Conservation (phyloP, 1,140 invertebrate genomes). For the Venustaconcha ellipsiformis region DNA sequence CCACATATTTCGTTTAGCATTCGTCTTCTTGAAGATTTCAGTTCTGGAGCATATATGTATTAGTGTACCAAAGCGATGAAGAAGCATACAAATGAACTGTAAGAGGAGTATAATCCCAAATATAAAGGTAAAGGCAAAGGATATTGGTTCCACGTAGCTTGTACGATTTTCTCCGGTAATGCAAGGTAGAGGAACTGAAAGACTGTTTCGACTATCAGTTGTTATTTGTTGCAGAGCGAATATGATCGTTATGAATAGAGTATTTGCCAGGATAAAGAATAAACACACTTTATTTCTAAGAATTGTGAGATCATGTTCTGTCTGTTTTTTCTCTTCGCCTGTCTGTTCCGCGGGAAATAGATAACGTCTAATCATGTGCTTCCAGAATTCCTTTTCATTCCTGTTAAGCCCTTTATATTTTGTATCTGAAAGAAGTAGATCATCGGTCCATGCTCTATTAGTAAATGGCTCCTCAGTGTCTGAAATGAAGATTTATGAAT, state of each 20-base stretch:
- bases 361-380: slow-evolving; percentile 57
- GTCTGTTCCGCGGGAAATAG: slow-evolving; percentile 57
- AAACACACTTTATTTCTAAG: slow-evolving; percentile 85
- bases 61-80: slow-evolving; percentile 68
- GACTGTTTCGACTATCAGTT: slow-evolving; percentile 13
- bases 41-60: slow-evolving; percentile 61
- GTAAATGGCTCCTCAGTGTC: no score
- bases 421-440: slow-evolving; percentile 95
- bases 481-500: no score
- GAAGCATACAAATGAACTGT: slow-evolving; percentile 71
- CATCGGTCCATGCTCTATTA: slow-evolving; percentile 73
- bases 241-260: slow-evolving; percentile 62
- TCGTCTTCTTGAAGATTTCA: slow-evolving; percentile 34
- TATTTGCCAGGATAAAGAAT: slow-evolving; percentile 64
- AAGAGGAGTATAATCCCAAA: slow-evolving; percentile 70
- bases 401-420: slow-evolving; percentile 74
- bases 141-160: slow-evolving; percentile 63
- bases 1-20: no score
- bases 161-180: not conserved
- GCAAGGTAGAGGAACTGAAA: slow-evolving; percentile 42
- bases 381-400: slow-evolving; percentile 46
- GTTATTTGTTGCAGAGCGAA: slow-evolving; percentile 47
- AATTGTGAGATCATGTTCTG: slow-evolving; percentile 86
- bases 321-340: slow-evolving; percentile 49
- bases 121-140: slow-evolving; percentile 70